Conservation (phyloP, 2,113 vertebrate genomes). For the Burhinus oedicnemus region DNA sequence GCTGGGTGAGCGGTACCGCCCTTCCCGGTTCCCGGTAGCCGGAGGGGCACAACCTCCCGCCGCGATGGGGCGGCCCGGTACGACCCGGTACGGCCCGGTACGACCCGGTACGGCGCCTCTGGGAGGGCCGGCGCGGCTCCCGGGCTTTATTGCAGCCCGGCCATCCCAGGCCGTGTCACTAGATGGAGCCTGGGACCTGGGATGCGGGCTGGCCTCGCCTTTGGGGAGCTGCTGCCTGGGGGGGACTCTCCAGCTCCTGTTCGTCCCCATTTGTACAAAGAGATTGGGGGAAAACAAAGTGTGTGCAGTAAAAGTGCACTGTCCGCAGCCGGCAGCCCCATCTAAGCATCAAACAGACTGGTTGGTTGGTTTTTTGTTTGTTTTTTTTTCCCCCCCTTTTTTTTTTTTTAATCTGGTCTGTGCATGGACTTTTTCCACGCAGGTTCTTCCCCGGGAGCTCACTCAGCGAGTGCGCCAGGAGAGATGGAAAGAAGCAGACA, state of each 20-base stretch:
- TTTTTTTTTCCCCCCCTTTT: too few species aligned
- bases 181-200: conserved; percentile 53
- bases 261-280: neutral
- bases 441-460: neutral
- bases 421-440: neutral
- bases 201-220: neutral
- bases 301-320: neutral
- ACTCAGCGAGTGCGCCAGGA: rapidly evolving
- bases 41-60: neutral
- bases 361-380: too few species aligned
- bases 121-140: neutral
- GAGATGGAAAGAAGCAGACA: neutral
- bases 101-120: neutral
- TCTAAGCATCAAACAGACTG: neutral
- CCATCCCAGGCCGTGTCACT: conserved; percentile 14
- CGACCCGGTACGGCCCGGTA: neutral
- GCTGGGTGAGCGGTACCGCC: neutral
- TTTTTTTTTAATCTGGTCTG: neutral
- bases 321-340: too few species aligned
- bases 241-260: neutral
- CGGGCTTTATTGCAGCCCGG: neutral
- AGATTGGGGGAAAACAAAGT: rapidly evolving
- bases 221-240: neutral
- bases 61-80: neutral
- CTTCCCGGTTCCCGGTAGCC: neutral